These are phyloP conservation scores for Sepiola atlantica DNA, from an alignment of 2,888 invertebrate species.

Conservation along the genomic window DNA sequence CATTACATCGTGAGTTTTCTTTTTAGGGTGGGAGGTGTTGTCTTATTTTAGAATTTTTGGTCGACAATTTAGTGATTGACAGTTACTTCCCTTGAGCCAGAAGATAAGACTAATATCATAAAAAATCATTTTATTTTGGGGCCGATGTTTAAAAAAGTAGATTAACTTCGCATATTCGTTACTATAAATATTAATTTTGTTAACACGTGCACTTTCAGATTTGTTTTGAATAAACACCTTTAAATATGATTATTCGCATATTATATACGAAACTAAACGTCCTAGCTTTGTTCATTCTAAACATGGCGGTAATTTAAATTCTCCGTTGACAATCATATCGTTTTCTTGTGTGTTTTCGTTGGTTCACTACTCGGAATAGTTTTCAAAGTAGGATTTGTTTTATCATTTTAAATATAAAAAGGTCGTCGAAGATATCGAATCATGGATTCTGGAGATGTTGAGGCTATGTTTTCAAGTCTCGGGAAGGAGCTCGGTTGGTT, in stretches of 20 bases:
- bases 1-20: too few species aligned
- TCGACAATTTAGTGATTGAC: background rate
- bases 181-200: background rate
- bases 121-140: background rate
- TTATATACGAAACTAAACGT: background rate
- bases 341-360: background rate
- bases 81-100: background rate
- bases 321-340: background rate
- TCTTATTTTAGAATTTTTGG: too few species aligned
- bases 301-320: background rate
- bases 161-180: background rate
- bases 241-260: background rate
- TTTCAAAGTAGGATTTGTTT: background rate
- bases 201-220: background rate
- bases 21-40: too few species aligned
- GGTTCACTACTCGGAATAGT: background rate
- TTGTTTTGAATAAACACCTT: background rate
- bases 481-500: conserved; percentile 64
- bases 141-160: background rate
- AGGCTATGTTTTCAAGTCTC: conserved; percentile 59
- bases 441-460: conserved; percentile 51
- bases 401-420: background rate
- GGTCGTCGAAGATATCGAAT: background rate
- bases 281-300: background rate
- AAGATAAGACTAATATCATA: background rate